Percentiles rank a stretch among this genome's conserved stretches.
phyloP scores from a whole-genome alignment of 2,888 invertebrate genomes.

The Melanostoma mellinum region DNA sequence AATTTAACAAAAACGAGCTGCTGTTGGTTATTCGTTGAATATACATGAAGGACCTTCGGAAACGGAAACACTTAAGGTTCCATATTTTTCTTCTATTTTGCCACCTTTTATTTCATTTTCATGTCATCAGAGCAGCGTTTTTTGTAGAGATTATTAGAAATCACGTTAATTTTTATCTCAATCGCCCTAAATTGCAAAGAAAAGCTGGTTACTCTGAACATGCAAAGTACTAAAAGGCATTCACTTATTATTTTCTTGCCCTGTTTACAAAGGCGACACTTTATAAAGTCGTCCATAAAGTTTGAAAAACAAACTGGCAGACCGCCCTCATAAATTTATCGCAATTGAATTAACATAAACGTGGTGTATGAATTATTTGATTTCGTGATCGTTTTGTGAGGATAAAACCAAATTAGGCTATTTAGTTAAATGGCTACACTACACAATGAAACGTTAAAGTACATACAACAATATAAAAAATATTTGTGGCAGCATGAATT shows the following conservation, averaged over 20 bases:
- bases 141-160: conserved; percentile 38
- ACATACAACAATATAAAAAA: too few relatives aligned
- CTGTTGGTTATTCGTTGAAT: neutral
- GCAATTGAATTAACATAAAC: conserved; percentile 50
- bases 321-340: too few relatives aligned
- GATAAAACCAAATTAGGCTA: conserved; percentile 52
- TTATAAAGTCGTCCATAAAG: conserved; percentile 33
- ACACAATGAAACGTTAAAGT: neutral
- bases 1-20: conserved; percentile 16
- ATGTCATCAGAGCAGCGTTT: conserved; percentile 21
- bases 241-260: conserved; percentile 45
- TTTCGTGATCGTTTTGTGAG: conserved; percentile 53
- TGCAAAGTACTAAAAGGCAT: conserved; percentile 47
- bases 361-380: conserved; percentile 57
- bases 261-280: conserved; percentile 29
- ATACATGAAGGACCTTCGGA: neutral
- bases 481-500: too few relatives aligned
- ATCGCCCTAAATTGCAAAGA: conserved; percentile 58
- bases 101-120: conserved; percentile 32
- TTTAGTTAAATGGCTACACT: conserved; percentile 35
- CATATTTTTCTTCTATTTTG: conserved; percentile 29
- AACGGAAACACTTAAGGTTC: conserved; percentile 32
- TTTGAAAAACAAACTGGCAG: neutral
- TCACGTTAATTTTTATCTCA: conserved; percentile 59
- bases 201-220: conserved; percentile 23